Base-by-base conservation (phyloP, 2,797 vertebrate species). In the Hirundo rustica region DNA sequence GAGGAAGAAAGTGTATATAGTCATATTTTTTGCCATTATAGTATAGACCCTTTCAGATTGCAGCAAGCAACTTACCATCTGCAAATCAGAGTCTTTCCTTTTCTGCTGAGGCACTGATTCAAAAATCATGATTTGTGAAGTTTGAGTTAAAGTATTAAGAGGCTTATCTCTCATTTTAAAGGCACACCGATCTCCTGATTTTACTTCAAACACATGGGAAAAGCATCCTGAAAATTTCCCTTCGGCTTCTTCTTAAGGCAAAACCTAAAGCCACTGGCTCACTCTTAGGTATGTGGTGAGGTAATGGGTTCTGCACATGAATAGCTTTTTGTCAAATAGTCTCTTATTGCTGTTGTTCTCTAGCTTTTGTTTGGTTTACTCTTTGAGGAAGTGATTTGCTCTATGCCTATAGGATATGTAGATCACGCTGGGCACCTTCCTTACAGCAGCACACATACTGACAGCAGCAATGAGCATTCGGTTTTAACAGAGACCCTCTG, bases 51-150 rank as follows among this genome's bases (percentile, higher is more conserved):
- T 95, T 96, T 96, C 97, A 97, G 93, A 96, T 92, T 95, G 95
- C 87, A 91, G 65, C 76, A 88, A 97, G 89, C 82, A 30, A 91
- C 83, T 92, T 95, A 84, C 97, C 97, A 97, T 97, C 97, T 96
- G 96, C 95, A 97, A 96, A 97, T 97, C 81, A 95, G 65, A 95
- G 85, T 93, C 89, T 85, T 96, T 95, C 83, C 51, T 79, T 95
- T 97, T 96, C 94, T 96, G 85, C 94, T 95, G 92, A 97, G 96
- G 95, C 97, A 96, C 88, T 70, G 95, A 94, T 96, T 97, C 96
- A 96, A 93, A 94, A 97, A 92, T 92, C 92, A 90, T 58, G 91
- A 82, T 95, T 97, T 97, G 77, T 81, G 92, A 95, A 89, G 73
- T 94, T 83, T 74, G 48, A 91, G 68, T 54, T 88, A 50, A 95